Percentiles rank a stretch among this genome's conserved stretches.
These are phyloP conservation scores for Coreius guichenoti DNA, from an alignment of 2,797 vertebrate species.

Conservation along the genomic window DNA sequence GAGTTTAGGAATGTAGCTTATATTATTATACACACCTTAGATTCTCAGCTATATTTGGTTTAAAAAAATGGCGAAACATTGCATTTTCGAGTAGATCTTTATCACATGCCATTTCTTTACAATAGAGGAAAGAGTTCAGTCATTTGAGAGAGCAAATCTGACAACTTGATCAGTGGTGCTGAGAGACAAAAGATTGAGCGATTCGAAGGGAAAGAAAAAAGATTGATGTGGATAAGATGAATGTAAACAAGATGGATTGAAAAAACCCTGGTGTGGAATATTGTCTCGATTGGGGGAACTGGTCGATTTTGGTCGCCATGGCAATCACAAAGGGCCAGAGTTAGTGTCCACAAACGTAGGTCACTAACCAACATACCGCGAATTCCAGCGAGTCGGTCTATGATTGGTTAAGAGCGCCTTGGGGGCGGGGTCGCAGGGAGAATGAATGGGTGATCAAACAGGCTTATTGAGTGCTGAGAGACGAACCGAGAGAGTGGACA, in stretches of 20 bases:
- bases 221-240: constrained; percentile 69
- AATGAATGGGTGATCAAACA: constrained; percentile 72
- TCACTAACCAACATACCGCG: constrained; percentile 74
- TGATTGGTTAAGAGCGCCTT: constrained; percentile 69
- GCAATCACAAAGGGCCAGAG: constrained; percentile 60
- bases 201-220: constrained; percentile 64
- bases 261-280: constrained; percentile 60
- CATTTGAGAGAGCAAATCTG: constrained; percentile 47
- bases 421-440: constrained; percentile 56
- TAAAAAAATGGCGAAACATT: neutral
- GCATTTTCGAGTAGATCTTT: neutral
- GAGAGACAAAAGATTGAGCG: constrained; percentile 65
- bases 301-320: constrained; percentile 69
- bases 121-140: constrained; percentile 35
- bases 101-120: neutral
- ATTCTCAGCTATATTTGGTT: neutral
- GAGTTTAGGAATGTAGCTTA: neutral
- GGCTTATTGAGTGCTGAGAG: constrained; percentile 78
- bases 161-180: constrained; percentile 65
- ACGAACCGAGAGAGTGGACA: constrained; percentile 61
- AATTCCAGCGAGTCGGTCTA: constrained; percentile 71
- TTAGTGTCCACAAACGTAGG: constrained; percentile 64
- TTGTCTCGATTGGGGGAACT: constrained; percentile 64
- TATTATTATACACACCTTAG: neutral
- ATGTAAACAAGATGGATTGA: constrained; percentile 55